Evolutionary conservation across 2,113 vertebrate genomes (phyloP).

Genomic region (Gymnogyps californianus): DNA sequence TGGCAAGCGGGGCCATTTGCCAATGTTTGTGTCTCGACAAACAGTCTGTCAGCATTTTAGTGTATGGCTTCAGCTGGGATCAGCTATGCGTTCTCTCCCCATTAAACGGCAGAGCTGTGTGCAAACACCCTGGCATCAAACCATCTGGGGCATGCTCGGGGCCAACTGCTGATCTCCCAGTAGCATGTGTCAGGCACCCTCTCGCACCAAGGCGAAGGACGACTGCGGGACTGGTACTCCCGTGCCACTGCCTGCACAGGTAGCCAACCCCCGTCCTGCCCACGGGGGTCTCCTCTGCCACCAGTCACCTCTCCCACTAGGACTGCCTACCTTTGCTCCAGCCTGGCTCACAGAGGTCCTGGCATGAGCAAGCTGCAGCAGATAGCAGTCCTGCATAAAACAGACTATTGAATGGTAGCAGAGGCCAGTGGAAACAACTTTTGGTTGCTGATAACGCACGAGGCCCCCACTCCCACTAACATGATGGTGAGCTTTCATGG

Average conservation of each 20-base stretch:
- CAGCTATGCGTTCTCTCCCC: slow-evolving; percentile 46
- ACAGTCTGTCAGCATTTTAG: slow-evolving; percentile 54
- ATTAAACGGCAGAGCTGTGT: slow-evolving; percentile 62
- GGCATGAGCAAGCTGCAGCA: neutral
- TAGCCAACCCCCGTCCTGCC: neutral
- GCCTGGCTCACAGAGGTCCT: neutral
- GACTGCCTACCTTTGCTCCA: neutral
- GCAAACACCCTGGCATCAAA: slow-evolving; percentile 53
- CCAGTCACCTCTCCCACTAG: neutral
- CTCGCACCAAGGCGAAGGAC: neutral
- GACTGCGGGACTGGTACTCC: neutral
- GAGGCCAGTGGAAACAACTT: neutral
- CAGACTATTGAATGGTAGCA: neutral
- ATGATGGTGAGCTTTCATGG: neutral
- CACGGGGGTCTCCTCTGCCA: neutral
- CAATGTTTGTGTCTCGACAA: slow-evolving; percentile 65
- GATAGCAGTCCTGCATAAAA: neutral
- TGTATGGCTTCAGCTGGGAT: slow-evolving; percentile 57
- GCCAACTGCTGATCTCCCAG: slow-evolving; percentile 40
- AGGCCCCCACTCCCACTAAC: neutral
- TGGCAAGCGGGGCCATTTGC: slow-evolving; percentile 47
- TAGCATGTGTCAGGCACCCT: slow-evolving; percentile 5
- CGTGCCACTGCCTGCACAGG: accelerated
- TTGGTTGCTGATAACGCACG: neutral
- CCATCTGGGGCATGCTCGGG: slow-evolving; percentile 41